Conservation (phyloP, 1,140 invertebrate species). For the Anastrepha ludens region DNA sequence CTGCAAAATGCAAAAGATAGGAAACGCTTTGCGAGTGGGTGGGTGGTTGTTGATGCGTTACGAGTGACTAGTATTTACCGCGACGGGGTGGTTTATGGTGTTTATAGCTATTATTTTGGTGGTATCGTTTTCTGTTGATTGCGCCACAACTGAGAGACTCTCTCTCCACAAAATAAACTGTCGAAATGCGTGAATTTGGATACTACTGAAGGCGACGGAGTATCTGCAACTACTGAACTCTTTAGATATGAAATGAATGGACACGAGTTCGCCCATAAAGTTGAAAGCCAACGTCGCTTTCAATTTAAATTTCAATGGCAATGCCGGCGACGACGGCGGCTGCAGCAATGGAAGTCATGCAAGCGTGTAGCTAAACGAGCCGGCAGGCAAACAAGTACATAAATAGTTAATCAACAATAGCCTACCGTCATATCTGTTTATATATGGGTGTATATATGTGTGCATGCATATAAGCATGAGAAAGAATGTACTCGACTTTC, state of each 20-base stretch:
- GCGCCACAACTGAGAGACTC: neutral
- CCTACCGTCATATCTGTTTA: neutral
- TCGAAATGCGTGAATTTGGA: neutral
- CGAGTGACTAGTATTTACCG: neutral
- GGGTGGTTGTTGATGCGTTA: neutral
- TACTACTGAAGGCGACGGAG: constrained; percentile 16
- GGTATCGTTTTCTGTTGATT: neutral
- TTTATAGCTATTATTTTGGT: neutral
- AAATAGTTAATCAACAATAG: neutral
- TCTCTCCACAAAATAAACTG: neutral
- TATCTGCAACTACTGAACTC: constrained; percentile 50
- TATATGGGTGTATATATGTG: too few species aligned
- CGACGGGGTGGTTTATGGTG: constrained; percentile 14
- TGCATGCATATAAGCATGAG: neutral
- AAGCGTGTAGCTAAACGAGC: neutral
- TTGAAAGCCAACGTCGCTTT: constrained; percentile 29
- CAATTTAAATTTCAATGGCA: constrained; percentile 51
- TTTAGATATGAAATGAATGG: neutral
- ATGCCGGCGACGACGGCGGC: neutral
- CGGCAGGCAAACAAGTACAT: neutral
- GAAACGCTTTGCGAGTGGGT: neutral
- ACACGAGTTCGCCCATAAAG: constrained; percentile 12
- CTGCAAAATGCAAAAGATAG: neutral
- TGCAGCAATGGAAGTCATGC: neutral
- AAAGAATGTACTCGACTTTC: neutral